Conservation (phyloP, 1,140 invertebrate species). For the Drosophila serrata region DNA sequence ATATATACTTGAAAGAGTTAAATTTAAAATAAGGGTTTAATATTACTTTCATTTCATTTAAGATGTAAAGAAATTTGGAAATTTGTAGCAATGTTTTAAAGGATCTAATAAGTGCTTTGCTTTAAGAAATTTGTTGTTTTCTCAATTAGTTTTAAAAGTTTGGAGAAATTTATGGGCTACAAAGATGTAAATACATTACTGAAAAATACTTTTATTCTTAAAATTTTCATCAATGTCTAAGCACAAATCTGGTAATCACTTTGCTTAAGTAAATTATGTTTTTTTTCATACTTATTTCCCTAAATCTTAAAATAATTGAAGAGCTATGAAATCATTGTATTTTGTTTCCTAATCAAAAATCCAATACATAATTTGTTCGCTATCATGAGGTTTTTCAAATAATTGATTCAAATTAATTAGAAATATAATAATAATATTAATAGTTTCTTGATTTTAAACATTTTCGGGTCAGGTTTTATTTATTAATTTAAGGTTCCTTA, state of each 20-base stretch:
- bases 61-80: neutral
- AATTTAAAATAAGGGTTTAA: slow-evolving; percentile 17
- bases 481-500: neutral
- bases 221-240: neutral
- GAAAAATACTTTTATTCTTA: neutral
- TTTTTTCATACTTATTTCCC: neutral
- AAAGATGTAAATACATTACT: neutral
- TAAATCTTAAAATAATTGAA: neutral
- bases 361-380: too few relatives aligned
- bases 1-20: slow-evolving; percentile 26
- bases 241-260: too few relatives aligned
- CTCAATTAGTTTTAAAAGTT: neutral
- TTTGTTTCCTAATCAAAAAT: neutral
- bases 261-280: neutral
- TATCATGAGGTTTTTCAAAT: neutral
- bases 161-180: too few relatives aligned
- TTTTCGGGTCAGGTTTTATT: too few relatives aligned
- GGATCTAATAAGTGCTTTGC: too few relatives aligned
- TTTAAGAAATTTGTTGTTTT: too few relatives aligned
- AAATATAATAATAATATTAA: too few relatives aligned
- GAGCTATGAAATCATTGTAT: neutral
- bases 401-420: too few relatives aligned
- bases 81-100: too few relatives aligned
- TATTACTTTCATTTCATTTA: neutral
- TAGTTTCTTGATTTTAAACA: too few relatives aligned